These are phyloP conservation scores for Bombylius discolor DNA, from an alignment of 2,888 invertebrate genomes.

Conservation along the genomic window DNA sequence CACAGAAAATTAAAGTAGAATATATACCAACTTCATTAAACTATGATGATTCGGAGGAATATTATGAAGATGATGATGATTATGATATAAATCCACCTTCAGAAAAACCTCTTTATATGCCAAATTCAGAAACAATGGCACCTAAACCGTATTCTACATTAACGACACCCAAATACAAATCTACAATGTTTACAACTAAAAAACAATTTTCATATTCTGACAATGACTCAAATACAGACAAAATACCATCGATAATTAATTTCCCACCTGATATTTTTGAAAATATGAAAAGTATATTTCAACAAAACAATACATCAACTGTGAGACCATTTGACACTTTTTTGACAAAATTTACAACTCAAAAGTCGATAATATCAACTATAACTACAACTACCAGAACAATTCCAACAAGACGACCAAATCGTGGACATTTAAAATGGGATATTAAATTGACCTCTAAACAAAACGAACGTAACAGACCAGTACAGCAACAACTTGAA, in stretches of 20 bases:
- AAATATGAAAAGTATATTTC: slow-evolving; percentile 17
- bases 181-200: not conserved
- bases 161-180: slow-evolving; percentile 11
- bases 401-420: slow-evolving; percentile 33
- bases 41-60: slow-evolving; percentile 18
- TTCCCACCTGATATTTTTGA: slow-evolving; percentile 36
- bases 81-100: slow-evolving; percentile 45
- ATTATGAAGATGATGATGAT: slow-evolving; percentile 37
- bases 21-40: too few species aligned
- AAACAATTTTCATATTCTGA: slow-evolving; percentile 3
- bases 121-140: slow-evolving; percentile 44
- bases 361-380: slow-evolving; percentile 37
- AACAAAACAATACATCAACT: not conserved
- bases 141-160: slow-evolving; percentile 25
- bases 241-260: slow-evolving; percentile 33
- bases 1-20: too few species aligned
- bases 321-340: not conserved
- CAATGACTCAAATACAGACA: slow-evolving; percentile 13
- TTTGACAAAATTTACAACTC: slow-evolving; percentile 6
- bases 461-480: slow-evolving; percentile 2
- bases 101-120: slow-evolving; percentile 48
- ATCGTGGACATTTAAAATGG: slow-evolving; percentile 38
- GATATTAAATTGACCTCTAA: slow-evolving; percentile 21
- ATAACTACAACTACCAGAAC: slow-evolving; percentile 28
- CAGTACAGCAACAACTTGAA: slow-evolving; percentile 13